Evolutionary conservation across 1,140 invertebrate species (phyloP).

Genomic region (Euura lappo): DNA sequence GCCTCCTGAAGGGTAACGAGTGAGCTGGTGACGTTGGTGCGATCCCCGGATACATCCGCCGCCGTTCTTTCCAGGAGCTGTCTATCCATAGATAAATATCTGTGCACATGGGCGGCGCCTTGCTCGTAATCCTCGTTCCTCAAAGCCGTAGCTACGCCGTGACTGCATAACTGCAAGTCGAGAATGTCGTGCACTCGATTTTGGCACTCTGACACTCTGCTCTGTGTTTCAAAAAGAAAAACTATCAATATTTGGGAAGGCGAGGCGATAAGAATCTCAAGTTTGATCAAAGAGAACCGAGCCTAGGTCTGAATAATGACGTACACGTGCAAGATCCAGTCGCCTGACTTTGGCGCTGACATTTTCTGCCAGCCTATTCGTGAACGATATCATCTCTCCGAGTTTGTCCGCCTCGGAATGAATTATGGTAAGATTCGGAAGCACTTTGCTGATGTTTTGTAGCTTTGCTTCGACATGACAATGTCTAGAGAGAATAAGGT

Average conservation of each 20-base stretch:
- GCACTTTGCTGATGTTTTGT: constrained; percentile 66
- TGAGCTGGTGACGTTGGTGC: constrained; percentile 75
- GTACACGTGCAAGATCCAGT: constrained; percentile 90
- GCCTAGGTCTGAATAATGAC: background rate
- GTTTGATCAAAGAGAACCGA: too few species aligned
- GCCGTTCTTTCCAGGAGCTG: constrained; percentile 81
- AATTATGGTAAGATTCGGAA: constrained; percentile 73
- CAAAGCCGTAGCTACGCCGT: constrained; percentile 92
- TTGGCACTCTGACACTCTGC: constrained; percentile 92
- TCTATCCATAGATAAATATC: constrained; percentile 95
- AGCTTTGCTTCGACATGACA: constrained; percentile 73
- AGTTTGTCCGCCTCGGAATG: constrained; percentile 77
- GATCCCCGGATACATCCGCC: constrained; percentile 74
- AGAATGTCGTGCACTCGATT: constrained; percentile 94
- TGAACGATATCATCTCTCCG: constrained; percentile 84
- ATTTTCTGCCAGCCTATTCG: constrained; percentile 88
- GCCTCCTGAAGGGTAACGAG: constrained; percentile 88
- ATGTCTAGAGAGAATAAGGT: constrained; percentile 66
- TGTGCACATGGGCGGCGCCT: constrained; percentile 93
- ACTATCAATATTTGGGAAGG: background rate
- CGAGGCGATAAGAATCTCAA: background rate
- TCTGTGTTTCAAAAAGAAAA: constrained; percentile 63
- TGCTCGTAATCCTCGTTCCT: constrained; percentile 91
- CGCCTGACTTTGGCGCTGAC: constrained; percentile 96
- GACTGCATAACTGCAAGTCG: constrained; percentile 93